These are phyloP conservation scores for Phyllostomus discolor DNA, from an alignment of 2,113 vertebrate genomes.

Conservation along the genomic window DNA sequence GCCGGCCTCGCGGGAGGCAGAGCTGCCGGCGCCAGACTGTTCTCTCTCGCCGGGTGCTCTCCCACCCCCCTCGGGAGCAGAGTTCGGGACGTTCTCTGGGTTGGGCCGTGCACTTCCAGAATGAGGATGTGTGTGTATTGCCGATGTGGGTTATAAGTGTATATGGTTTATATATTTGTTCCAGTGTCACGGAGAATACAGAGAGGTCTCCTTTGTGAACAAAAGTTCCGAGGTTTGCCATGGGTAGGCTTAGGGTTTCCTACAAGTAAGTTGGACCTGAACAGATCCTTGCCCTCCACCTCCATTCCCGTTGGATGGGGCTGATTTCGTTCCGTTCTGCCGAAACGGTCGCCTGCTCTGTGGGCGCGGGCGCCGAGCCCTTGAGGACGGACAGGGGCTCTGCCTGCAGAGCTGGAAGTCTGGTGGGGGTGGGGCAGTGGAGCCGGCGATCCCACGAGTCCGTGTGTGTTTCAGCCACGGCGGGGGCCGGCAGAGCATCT, in stretches of 20 bases:
- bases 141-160: background rate
- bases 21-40: background rate
- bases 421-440: background rate
- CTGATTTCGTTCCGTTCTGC: background rate
- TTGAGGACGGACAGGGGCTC: background rate
- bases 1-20: too few species aligned
- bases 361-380: background rate
- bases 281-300: background rate
- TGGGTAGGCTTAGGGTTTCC: background rate
- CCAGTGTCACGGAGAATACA: background rate
- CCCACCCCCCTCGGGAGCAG: background rate
- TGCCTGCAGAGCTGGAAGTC: background rate
- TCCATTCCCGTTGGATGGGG: background rate
- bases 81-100: background rate
- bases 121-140: background rate
- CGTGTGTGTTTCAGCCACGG: background rate
- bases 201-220: background rate
- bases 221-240: background rate
- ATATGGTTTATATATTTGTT: background rate
- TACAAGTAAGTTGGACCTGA: background rate
- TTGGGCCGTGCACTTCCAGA: background rate
- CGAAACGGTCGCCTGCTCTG: background rate
- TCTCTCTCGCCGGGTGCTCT: background rate
- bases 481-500: too few species aligned
- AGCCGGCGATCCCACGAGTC: background rate